Conservation (phyloP, 2,113 vertebrate species). For the Hoplias malabaricus region DNA sequence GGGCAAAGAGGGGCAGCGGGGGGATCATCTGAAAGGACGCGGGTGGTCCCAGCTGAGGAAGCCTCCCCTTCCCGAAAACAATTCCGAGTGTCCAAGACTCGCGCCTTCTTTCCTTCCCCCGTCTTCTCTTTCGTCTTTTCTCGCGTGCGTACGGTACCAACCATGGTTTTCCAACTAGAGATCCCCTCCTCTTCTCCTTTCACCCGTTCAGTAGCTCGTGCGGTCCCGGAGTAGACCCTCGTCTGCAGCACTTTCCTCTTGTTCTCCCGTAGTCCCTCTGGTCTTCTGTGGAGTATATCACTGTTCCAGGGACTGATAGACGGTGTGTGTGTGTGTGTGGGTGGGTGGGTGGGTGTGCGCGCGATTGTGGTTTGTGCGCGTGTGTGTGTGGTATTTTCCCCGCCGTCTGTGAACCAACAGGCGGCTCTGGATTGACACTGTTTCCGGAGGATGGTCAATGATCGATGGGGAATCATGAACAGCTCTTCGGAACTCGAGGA, state of each 20-base stretch:
- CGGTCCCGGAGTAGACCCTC: conserved; percentile 41
- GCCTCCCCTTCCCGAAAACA: neutral
- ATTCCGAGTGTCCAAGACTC: neutral
- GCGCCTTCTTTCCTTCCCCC: neutral
- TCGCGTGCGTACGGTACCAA: conserved; percentile 54
- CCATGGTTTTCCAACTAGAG: conserved; percentile 43
- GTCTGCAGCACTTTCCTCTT: conserved; percentile 22
- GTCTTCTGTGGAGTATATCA: conserved; percentile 63
- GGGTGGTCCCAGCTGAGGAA: neutral
- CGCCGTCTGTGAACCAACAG: conserved; percentile 56
- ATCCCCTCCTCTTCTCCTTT: conserved; percentile 31
- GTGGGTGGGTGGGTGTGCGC: too few species aligned
- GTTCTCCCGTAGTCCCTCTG: conserved; percentile 2
- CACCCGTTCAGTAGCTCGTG: conserved; percentile 57
- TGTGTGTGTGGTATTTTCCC: neutral
- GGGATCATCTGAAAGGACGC: conserved; percentile 3
- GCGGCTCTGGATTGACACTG: conserved; percentile 56
- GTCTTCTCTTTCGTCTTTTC: conserved; percentile 3
- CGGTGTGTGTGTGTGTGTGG: conserved; percentile 16
- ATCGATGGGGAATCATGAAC: conserved; percentile 81
- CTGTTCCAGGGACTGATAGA: conserved; percentile 51
- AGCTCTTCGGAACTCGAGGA: conserved; percentile 82
- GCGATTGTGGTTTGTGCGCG: too few species aligned
- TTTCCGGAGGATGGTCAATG: conserved; percentile 76
- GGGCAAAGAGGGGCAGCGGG: neutral